Evolutionary conservation across 2,797 vertebrate species (phyloP).

Genomic region (Urosaurus nigricauda): DNA sequence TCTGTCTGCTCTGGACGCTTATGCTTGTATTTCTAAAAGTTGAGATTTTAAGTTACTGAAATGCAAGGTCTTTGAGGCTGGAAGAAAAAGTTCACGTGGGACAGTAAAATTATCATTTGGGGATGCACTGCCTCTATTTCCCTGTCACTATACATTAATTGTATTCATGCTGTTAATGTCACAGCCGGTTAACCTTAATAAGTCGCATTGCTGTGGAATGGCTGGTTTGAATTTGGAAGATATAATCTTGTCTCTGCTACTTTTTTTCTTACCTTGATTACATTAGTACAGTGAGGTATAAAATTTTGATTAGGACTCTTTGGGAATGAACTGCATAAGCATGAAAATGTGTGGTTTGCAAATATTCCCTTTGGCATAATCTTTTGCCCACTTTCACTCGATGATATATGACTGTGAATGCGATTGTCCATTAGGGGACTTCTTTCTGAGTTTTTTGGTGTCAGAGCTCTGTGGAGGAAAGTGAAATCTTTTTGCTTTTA

Average conservation of each 20-base stretch:
- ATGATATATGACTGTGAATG: constrained; percentile 6
- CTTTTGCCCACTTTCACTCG: not conserved
- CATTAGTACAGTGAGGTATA: not conserved
- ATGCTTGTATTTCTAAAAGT: not conserved
- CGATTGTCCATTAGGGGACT: constrained; percentile 12
- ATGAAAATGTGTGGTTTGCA: constrained; percentile 8
- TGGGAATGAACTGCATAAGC: constrained; percentile 2
- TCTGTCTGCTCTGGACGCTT: not conserved
- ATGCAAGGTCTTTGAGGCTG: not conserved
- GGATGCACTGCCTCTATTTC: not conserved
- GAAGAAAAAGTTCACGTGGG: not conserved
- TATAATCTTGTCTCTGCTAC: not conserved
- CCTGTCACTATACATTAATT: not conserved
- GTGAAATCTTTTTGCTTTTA: not conserved
- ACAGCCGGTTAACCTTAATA: not conserved
- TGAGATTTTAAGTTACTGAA: not conserved
- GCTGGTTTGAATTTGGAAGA: constrained; percentile 5
- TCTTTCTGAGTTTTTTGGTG: not conserved
- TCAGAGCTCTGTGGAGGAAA: not conserved
- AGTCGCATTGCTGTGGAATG: constrained; percentile 9
- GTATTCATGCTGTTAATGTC: not conserved
- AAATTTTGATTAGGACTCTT: not conserved
- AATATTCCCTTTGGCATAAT: constrained; percentile 13
- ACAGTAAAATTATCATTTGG: not conserved
- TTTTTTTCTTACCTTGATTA: not conserved